Conservation (phyloP, 2,113 vertebrate species). For the Dipodomys stephensi region DNA sequence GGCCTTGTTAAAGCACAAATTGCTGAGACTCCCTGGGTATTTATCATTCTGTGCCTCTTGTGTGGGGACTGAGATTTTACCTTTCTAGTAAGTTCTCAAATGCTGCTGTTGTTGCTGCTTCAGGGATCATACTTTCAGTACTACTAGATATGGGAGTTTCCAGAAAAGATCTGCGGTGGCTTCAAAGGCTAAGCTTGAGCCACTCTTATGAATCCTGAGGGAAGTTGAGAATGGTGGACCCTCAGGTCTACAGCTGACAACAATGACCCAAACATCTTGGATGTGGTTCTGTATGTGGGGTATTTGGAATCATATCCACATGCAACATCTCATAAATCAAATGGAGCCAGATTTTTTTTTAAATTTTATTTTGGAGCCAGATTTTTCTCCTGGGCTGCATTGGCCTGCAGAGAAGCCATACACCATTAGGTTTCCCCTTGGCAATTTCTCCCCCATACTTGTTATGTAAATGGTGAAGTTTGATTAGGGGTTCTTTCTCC, state of each 20-base stretch:
- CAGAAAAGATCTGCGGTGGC: neutral
- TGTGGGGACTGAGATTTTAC: neutral
- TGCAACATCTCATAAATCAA: neutral
- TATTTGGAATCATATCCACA: neutral
- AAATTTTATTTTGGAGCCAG: neutral
- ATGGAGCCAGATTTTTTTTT: neutral
- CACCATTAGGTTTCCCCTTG: neutral
- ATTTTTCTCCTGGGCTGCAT: accelerated
- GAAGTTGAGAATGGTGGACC: neutral
- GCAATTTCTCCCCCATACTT: neutral
- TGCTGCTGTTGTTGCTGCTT: no score
- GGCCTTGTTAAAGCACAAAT: neutral
- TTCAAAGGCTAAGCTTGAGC: neutral
- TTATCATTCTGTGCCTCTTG: neutral
- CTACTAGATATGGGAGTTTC: neutral
- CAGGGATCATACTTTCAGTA: neutral
- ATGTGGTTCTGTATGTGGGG: no score
- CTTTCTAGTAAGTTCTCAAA: constrained; percentile 22
- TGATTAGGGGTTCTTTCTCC: neutral
- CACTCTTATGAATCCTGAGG: neutral
- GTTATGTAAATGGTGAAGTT: neutral
- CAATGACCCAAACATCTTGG: neutral
- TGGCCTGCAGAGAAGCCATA: neutral
- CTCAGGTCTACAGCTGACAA: neutral
- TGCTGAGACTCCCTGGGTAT: neutral